These are phyloP conservation scores for Drosophila parvula DNA, from an alignment of 1,140 invertebrate genomes.

Conservation along the genomic window DNA sequence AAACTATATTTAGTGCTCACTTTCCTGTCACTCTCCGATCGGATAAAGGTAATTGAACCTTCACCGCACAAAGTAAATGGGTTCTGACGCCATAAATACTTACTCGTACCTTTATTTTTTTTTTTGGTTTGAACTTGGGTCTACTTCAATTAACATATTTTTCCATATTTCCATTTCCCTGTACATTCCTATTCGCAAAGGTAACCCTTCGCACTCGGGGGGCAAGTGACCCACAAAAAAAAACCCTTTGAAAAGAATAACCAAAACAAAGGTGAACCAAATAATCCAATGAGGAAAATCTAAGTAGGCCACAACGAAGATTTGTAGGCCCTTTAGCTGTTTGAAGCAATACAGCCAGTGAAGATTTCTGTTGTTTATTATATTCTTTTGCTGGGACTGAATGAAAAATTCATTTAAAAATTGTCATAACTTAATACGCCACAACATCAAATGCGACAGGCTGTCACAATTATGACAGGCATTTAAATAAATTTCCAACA, in stretches of 20 bases:
- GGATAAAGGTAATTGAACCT: conserved; percentile 49
- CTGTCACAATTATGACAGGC: conserved; percentile 15
- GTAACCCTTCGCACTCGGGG: conserved; percentile 40
- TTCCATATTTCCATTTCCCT: conserved; percentile 38
- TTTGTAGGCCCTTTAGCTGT: conserved; percentile 19
- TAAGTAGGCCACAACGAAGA: conserved; percentile 39
- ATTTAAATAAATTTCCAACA: conserved; percentile 16
- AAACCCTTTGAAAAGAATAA: conserved; percentile 35
- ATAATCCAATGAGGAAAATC: conserved; percentile 38
- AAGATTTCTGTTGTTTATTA: conserved; percentile 16
- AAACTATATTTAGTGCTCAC: conserved; percentile 35
- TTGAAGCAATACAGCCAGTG: neutral
- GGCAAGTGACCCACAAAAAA: conserved; percentile 47
- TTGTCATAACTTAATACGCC: neutral
- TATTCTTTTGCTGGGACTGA: neutral
- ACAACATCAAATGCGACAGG: conserved; percentile 6
- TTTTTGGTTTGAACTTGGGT: conserved; percentile 31
- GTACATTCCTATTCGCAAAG: conserved; percentile 6
- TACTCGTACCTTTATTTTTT: conserved; percentile 15
- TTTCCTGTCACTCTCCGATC: conserved; percentile 15
- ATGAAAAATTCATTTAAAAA: neutral
- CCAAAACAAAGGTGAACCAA: conserved; percentile 41
- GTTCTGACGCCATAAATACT: conserved; percentile 43
- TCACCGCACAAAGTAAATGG: conserved; percentile 52
- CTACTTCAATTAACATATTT: conserved; percentile 60